Conservation (phyloP, 1,140 invertebrate genomes). For the Macrobrachium nipponense region DNA sequence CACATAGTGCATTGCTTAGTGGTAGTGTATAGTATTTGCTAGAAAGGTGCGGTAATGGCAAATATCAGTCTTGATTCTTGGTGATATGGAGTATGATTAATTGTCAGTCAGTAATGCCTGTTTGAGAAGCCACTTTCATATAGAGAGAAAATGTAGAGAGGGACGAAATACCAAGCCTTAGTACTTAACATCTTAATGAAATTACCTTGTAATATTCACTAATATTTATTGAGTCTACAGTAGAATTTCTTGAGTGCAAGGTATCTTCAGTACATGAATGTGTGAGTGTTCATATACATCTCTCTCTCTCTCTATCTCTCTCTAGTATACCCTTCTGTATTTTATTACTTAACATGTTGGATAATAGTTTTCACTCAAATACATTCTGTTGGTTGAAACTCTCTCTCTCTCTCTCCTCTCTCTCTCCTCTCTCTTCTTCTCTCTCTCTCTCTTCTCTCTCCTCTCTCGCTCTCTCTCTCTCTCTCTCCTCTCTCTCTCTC, state of each 20-base stretch:
- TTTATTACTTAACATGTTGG: background rate
- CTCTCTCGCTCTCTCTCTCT: background rate
- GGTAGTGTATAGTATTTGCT: too few species aligned
- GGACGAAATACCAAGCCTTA: background rate
- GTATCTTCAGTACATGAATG: background rate
- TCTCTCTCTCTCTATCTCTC: background rate
- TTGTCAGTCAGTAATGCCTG: too few species aligned
- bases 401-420: background rate
- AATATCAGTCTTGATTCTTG: too few species aligned
- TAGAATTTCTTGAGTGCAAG: background rate
- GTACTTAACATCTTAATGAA: background rate
- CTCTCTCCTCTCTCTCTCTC: background rate
- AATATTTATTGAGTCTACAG: too few species aligned
- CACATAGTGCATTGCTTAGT: too few species aligned
- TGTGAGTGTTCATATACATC: background rate
- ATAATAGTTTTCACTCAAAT: background rate
- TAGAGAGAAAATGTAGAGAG: too few species aligned
- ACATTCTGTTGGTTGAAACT: too few species aligned
- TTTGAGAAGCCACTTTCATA: too few species aligned
- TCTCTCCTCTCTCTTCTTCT: background rate
- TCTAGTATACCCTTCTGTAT: background rate
- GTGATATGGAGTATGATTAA: too few species aligned
- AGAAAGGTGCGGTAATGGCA: too few species aligned
- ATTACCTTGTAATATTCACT: too few species aligned
- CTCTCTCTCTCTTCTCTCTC: conserved; percentile 2